These are phyloP conservation scores for Falco concolor DNA, from an alignment of 2,797 vertebrate genomes.

Conservation along the genomic window DNA sequence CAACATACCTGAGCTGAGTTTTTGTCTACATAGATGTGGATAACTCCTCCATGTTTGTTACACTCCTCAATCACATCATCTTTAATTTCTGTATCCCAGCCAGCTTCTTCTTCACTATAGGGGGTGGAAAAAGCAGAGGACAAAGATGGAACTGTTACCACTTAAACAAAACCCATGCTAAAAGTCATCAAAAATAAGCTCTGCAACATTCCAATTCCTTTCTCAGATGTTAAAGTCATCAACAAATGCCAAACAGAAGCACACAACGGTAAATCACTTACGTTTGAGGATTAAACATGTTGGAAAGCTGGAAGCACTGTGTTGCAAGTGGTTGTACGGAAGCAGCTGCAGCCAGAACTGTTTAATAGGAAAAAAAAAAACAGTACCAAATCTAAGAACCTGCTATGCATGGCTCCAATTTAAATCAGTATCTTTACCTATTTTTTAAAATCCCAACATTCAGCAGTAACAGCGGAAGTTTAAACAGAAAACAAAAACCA, in stretches of 20 bases:
- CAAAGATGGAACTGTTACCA: neutral
- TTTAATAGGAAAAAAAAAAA: neutral
- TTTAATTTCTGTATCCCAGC: slow-evolving; percentile 94
- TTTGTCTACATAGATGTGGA: slow-evolving; percentile 96
- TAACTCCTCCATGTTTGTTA: slow-evolving; percentile 95
- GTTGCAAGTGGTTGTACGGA: slow-evolving; percentile 90
- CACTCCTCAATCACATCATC: slow-evolving; percentile 98
- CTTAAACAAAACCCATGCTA: neutral
- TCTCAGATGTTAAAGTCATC: neutral
- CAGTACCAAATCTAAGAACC: neutral
- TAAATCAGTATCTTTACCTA: neutral
- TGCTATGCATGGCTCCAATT: neutral
- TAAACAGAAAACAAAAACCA: neutral
- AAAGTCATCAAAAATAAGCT: neutral
- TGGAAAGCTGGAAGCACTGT: slow-evolving; percentile 96
- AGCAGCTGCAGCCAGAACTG: slow-evolving; percentile 79
- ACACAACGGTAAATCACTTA: slow-evolving; percentile 69
- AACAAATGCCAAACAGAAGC: neutral
- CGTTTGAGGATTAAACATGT: slow-evolving; percentile 97
- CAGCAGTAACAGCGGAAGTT: neutral
- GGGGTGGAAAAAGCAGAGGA: neutral
- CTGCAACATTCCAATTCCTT: neutral
- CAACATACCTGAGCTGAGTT: slow-evolving; percentile 89
- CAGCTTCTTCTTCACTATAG: slow-evolving; percentile 86
- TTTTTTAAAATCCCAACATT: neutral